These are phyloP conservation scores for Onychostoma macrolepis DNA, from an alignment of 2,113 vertebrate genomes.

Conservation along the genomic window DNA sequence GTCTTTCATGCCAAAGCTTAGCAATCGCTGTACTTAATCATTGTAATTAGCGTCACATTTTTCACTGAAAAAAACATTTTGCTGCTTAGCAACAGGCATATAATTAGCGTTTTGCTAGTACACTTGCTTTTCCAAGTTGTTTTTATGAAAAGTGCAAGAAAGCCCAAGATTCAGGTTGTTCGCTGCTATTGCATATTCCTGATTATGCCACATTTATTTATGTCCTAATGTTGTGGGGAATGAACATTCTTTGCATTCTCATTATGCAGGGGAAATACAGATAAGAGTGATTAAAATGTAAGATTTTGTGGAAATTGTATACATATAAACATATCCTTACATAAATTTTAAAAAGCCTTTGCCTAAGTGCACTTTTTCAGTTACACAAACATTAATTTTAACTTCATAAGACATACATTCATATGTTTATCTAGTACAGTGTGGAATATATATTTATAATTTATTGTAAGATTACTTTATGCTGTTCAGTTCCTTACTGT, in stretches of 20 bases:
- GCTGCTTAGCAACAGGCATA: constrained; percentile 29
- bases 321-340: background rate
- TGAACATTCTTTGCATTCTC: background rate
- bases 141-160: background rate
- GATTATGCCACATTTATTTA: background rate
- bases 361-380: background rate
- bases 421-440: background rate
- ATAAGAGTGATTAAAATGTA: background rate
- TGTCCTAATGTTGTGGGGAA: background rate
- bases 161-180: background rate
- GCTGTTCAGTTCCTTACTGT: background rate
- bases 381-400: background rate
- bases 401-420: background rate
- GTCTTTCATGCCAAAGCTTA: background rate
- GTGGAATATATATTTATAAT: background rate
- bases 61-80: background rate
- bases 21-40: background rate
- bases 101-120: background rate
- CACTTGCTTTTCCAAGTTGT: background rate
- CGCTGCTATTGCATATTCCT: background rate
- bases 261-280: background rate
- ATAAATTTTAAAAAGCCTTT: background rate
- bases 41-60: constrained; percentile 17
- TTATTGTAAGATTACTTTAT: background rate
- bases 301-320: background rate